phyloP scores from a whole-genome alignment of 2,797 vertebrate genomes.

The Taeniopygia guttata region DNA sequence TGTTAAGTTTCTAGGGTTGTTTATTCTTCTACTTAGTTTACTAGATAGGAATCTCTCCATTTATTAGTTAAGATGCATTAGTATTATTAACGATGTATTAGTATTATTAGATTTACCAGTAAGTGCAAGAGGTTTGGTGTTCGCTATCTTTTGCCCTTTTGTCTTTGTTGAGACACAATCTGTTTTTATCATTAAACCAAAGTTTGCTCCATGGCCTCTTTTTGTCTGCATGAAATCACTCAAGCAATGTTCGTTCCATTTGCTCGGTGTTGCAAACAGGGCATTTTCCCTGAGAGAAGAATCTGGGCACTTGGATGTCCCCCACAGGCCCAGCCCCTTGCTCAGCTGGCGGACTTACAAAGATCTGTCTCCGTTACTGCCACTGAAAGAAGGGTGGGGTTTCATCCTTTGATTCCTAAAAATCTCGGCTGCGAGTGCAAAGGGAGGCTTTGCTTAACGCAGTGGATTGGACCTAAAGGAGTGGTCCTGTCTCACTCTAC shows the following conservation, averaged over 20 bases:
- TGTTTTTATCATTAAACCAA: not conserved
- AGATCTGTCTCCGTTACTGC: too few species aligned
- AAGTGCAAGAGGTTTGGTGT: too few species aligned
- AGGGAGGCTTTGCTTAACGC: not conserved
- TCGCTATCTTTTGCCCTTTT: accelerated
- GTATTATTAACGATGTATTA: too few species aligned
- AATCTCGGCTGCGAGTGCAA: not conserved
- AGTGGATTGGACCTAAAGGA: too few species aligned
- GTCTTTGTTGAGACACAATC: not conserved
- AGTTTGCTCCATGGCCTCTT: not conserved
- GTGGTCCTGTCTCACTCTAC: not conserved
- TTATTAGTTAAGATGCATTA: not conserved
- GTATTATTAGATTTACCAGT: too few species aligned
- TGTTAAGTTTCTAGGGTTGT: accelerated
- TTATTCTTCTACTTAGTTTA: not conserved
- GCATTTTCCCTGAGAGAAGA: too few species aligned
- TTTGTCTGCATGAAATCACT: not conserved
- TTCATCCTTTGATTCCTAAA: not conserved
- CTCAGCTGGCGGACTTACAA: not conserved
- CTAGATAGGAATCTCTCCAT: not conserved
- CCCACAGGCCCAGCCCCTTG: not conserved
- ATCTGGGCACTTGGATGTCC: accelerated
- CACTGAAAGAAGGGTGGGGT: accelerated
- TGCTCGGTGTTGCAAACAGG: not conserved
- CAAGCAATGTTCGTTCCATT: too few species aligned